These are phyloP conservation scores for Cassiopea andromeda DNA, from an alignment of 30 jellyfish, hydroid and myxozoan species.

Conservation along the genomic window DNA sequence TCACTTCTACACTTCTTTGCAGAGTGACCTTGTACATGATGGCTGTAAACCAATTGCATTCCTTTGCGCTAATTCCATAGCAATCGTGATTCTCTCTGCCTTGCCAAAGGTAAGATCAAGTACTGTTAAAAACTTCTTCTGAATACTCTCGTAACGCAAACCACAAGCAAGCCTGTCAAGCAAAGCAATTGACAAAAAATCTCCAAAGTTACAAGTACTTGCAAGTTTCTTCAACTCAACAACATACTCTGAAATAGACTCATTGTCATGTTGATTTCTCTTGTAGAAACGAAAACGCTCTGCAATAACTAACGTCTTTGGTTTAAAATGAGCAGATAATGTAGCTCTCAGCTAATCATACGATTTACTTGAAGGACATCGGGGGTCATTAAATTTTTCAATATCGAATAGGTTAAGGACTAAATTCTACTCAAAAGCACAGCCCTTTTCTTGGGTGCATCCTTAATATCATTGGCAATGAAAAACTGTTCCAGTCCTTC, in stretches of 20 bases:
- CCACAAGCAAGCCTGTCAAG: slow-evolving; percentile 42
- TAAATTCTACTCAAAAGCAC: slow-evolving; percentile 28
- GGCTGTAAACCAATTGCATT: background rate
- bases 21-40: slow-evolving; percentile 24
- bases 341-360: slow-evolving; percentile 13
- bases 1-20: background rate
- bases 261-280: slow-evolving; percentile 43
- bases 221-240: slow-evolving; percentile 48
- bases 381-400: slow-evolving; percentile 28
- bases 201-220: slow-evolving; percentile 48
- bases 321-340: slow-evolving; percentile 35
- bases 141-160: slow-evolving; percentile 30
- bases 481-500: slow-evolving; percentile 61
- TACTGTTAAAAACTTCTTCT: slow-evolving; percentile 36
- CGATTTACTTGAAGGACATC: slow-evolving; percentile 43
- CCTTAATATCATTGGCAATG: slow-evolving; percentile 31
- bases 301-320: slow-evolving; percentile 39
- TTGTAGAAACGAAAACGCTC: slow-evolving; percentile 31
- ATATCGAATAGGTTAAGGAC: slow-evolving; percentile 24
- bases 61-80: slow-evolving; percentile 49
- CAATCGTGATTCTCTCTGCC: slow-evolving; percentile 45
- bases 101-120: slow-evolving; percentile 45
- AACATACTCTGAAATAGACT: slow-evolving; percentile 44
- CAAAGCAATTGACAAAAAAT: slow-evolving; percentile 14
- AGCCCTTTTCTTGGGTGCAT: slow-evolving; percentile 37